Conservation (phyloP, 2,797 vertebrate genomes). For the Aphelocoma californica region DNA sequence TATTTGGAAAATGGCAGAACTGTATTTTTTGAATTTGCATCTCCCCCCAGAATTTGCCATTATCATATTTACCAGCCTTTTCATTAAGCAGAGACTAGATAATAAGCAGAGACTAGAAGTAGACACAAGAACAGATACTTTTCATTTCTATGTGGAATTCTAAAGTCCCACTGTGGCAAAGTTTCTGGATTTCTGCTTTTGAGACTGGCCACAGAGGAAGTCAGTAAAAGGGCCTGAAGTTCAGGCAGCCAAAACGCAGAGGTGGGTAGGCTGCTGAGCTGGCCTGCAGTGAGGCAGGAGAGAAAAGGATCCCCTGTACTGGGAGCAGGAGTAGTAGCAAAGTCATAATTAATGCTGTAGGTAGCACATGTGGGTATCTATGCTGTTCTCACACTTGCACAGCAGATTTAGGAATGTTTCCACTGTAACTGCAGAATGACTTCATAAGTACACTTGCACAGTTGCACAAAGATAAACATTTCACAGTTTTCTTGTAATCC, state of each 20-base stretch:
- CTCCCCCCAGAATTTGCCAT: neutral
- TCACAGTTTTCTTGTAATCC: neutral
- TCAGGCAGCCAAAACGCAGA: neutral
- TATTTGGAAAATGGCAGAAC: neutral
- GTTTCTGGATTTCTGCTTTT: neutral
- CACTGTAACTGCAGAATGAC: neutral
- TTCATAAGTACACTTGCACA: neutral
- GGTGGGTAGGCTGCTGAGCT: neutral
- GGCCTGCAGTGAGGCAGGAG: accelerated
- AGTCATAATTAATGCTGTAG: neutral
- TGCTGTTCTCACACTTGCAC: neutral
- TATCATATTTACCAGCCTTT: neutral
- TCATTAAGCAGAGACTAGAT: neutral
- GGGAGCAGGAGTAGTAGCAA: neutral
- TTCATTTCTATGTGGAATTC: neutral
- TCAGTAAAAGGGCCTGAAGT: neutral
- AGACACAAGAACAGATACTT: neutral
- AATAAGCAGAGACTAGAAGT: neutral
- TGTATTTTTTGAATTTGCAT: neutral
- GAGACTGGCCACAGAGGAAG: neutral
- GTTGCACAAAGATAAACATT: neutral
- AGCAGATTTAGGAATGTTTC: neutral
- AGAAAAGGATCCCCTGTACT: neutral
- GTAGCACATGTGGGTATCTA: neutral
- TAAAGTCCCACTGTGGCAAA: accelerated